Conservation (phyloP, 2,113 vertebrate species). For the Tachuris rubrigastra region DNA sequence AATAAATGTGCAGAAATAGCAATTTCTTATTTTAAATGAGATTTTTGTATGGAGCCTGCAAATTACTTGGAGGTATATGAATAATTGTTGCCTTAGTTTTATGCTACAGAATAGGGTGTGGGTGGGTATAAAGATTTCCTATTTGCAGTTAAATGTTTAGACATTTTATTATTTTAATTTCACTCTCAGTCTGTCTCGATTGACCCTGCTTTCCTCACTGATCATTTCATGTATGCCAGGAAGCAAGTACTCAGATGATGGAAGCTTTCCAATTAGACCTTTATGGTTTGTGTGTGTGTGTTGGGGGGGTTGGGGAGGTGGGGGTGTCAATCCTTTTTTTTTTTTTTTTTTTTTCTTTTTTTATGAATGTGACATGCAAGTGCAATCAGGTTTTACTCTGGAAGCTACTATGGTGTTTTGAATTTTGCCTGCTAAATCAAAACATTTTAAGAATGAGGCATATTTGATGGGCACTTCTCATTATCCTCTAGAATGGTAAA, state of each 20-base stretch:
- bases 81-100: conserved; percentile 82
- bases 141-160: conserved; percentile 85
- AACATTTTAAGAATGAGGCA: conserved; percentile 67
- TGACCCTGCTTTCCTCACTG: conserved; percentile 79
- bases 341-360: not conserved
- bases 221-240: conserved; percentile 75
- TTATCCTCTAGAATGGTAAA: conserved; percentile 65
- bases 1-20: conserved; percentile 86
- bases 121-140: conserved; percentile 84
- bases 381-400: conserved; percentile 65
- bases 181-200: conserved; percentile 77
- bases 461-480: conserved; percentile 64
- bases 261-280: conserved; percentile 76
- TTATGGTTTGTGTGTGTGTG: not conserved
- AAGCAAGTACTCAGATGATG: conserved; percentile 76
- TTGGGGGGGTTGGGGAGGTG: not conserved
- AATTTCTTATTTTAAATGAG: conserved; percentile 88
- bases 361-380: conserved; percentile 70
- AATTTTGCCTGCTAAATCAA: conserved; percentile 64
- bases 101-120: conserved; percentile 78
- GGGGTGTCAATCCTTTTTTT: not conserved
- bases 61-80: conserved; percentile 86
- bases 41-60: conserved; percentile 82
- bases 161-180: conserved; percentile 88
- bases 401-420: conserved; percentile 49